phyloP scores from a whole-genome alignment of 2,113 vertebrate genomes.

The Murina feae region DNA sequence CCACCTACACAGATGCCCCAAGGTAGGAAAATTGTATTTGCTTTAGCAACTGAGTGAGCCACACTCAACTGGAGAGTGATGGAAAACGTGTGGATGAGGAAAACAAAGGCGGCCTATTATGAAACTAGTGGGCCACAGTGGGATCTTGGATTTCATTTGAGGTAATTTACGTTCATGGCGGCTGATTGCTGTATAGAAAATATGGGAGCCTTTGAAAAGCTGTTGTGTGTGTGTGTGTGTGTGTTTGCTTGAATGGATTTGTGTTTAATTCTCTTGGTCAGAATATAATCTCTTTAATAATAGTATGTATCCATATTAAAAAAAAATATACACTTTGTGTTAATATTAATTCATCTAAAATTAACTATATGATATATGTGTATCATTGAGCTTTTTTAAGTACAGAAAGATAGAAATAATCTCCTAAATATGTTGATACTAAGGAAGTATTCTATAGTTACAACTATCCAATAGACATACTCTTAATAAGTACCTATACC shows the following conservation, averaged over 20 bases:
- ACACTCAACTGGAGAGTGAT: neutral
- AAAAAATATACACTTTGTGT: neutral
- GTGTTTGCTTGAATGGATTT: neutral
- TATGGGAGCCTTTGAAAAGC: neutral
- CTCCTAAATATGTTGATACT: neutral
- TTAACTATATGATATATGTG: neutral
- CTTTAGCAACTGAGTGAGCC: neutral
- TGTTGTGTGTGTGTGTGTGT: neutral
- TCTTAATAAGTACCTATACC: neutral
- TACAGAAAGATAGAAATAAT: neutral
- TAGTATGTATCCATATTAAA: constrained; percentile 18
- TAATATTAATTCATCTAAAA: constrained; percentile 51
- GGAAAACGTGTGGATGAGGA: neutral
- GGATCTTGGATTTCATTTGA: neutral
- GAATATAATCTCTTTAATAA: constrained; percentile 29
- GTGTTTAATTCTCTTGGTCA: neutral
- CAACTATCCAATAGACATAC: neutral
- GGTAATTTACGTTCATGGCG: neutral
- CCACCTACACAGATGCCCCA: neutral
- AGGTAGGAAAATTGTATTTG: neutral
- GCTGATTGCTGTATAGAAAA: neutral
- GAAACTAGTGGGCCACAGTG: neutral
- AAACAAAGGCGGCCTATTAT: neutral
- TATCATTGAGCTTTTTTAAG: constrained; percentile 17
- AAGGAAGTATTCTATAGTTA: neutral